phyloP scores from a whole-genome alignment of 2,797 vertebrate species.

The Mus caroli region DNA sequence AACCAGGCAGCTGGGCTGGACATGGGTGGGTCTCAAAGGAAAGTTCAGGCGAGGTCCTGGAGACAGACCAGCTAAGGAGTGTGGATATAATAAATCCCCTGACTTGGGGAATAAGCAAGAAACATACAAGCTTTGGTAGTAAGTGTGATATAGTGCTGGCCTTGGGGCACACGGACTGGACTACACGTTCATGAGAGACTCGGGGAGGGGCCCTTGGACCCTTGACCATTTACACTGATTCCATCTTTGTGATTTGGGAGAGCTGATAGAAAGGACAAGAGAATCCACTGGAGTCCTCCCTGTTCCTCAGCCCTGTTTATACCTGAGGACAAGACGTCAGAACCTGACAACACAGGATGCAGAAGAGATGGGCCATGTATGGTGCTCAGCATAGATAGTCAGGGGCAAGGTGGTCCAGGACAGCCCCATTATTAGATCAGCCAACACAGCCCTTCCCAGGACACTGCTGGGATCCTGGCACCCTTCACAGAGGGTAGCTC shows the following conservation, averaged over 20 bases:
- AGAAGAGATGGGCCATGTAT: neutral
- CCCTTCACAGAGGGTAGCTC: neutral
- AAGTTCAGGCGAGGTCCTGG: neutral
- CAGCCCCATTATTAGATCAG: neutral
- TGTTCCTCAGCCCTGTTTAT: neutral
- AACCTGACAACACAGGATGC: neutral
- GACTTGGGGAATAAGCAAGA: neutral
- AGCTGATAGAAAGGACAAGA: neutral
- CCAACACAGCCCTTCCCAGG: neutral
- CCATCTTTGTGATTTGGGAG: neutral
- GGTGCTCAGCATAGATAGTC: neutral
- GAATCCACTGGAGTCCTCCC: neutral
- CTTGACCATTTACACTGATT: neutral
- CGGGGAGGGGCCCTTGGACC: neutral
- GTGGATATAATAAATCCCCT: slow-evolving; percentile 16
- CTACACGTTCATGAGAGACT: neutral
- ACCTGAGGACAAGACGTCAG: neutral
- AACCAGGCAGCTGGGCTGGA: neutral
- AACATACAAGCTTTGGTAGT: neutral
- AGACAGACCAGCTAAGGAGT: neutral
- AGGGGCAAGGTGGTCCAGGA: neutral
- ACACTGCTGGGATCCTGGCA: neutral
- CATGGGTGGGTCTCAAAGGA: neutral
- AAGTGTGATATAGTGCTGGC: neutral
- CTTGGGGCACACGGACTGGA: neutral